A percentile compares a stretch with the other conserved stretches of the same genome.
Evolutionary conservation across 2,888 invertebrate genomes (phyloP).

Genomic region (Catocala fraxini): DNA sequence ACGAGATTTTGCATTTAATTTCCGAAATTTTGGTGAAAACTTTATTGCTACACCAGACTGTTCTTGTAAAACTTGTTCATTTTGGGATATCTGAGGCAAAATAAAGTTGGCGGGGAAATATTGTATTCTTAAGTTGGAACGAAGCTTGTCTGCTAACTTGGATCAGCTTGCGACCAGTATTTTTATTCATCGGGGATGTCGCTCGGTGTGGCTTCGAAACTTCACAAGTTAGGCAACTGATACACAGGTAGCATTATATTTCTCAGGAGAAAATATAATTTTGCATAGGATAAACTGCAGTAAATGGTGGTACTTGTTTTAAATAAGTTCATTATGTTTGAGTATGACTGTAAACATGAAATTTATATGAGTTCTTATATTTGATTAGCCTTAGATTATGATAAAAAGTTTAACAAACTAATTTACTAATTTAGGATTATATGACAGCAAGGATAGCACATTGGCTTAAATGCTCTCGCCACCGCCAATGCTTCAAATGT

Average conservation of each 20-base stretch:
- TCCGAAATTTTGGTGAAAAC: constrained; percentile 57
- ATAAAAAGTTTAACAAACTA: too few relatives aligned
- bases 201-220: constrained; percentile 26
- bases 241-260: constrained; percentile 17
- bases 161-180: constrained; percentile 32
- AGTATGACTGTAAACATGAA: too few relatives aligned
- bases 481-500: too few relatives aligned
- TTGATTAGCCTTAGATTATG: too few relatives aligned
- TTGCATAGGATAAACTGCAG: constrained; percentile 5
- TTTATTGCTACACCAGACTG: constrained; percentile 67
- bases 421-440: too few relatives aligned
- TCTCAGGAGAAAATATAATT: constrained; percentile 3
- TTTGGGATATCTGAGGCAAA: constrained; percentile 60
- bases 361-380: too few relatives aligned
- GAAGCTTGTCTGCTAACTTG: constrained; percentile 41
- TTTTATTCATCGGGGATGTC: constrained; percentile 48
- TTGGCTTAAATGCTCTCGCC: too few relatives aligned
- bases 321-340: too few relatives aligned
- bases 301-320: background rate
- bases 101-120: constrained; percentile 64
- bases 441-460: too few relatives aligned
- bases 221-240: constrained; percentile 21
- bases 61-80: constrained; percentile 68
- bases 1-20: constrained; percentile 63
- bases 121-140: constrained; percentile 64